Evolutionary conservation across 1,140 invertebrate genomes (phyloP), one percentile per base, ranked within the genome.

Genomic region (Drosophila kanapiae): DNA sequence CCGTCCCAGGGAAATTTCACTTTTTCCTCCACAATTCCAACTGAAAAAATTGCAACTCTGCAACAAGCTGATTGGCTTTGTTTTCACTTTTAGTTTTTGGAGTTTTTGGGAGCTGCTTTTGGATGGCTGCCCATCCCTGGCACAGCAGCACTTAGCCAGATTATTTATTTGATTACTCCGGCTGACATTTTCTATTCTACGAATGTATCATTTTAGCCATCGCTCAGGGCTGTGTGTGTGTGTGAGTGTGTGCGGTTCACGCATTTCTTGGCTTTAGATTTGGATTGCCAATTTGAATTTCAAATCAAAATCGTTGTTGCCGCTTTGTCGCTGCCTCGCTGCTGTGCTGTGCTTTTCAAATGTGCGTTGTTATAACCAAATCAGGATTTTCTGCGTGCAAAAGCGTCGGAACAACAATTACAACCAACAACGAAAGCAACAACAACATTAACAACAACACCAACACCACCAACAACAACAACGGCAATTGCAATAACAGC

Each of bases 361-460:
- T 88, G 84, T 85, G 84, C 84, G 84, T 87, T 88, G 84, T 88
- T 88, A 84, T 85, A 70, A 71, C 85, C 85, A 90, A 90, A 90
- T 90, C 85, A 90, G 85, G 85, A 90, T 90, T 90, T 56, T 90
- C 85, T 85, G 85, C 85, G 85, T 88, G 78, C 84, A 65, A 37
- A 67, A 78, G 72, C 80, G 67, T 82, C 77, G 74, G 74, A 84
- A 78, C 84, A 75, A 74, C 83, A 87, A 84, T 84, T 88, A 87
- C 76, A 86, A 56, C 35, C 53, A 56, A 56, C 51, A 53, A 37
- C 78, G 75, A 72, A 61, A 71, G 54, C 68, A 75, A 69, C 71
- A 75, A 56, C 61, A 18, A 35, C 75, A 63, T 31, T 70, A 37
- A 64, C 77, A 43, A 47, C 13, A 42, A 51, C 63, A 68, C 23